phyloP scores from a whole-genome alignment of 2,888 invertebrate species.

The Ochropacha duplaris region DNA sequence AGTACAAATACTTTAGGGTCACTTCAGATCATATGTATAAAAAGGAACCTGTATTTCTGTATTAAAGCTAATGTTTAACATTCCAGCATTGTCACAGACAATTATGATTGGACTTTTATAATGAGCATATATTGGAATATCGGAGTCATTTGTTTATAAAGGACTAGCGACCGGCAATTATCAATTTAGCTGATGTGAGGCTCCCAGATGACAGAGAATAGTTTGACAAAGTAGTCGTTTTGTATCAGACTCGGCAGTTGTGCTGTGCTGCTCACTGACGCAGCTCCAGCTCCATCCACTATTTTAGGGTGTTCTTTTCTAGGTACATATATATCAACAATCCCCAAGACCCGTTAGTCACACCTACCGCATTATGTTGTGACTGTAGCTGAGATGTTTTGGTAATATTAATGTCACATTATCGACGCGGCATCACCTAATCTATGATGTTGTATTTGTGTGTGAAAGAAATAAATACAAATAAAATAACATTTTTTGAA shows the following conservation, averaged over 20 bases:
- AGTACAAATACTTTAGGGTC: conserved; percentile 72
- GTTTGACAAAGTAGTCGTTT: conserved; percentile 49
- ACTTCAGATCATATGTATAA: conserved; percentile 65
- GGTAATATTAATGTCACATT: conserved; percentile 79
- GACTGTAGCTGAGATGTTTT: conserved; percentile 71
- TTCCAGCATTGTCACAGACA: conserved; percentile 79
- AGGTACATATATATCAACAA: conserved; percentile 74
- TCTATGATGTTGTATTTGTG: conserved; percentile 77
- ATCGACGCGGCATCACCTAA: conserved; percentile 74
- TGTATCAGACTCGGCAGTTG: conserved; percentile 42
- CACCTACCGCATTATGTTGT: conserved; percentile 61
- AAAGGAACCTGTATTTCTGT: conserved; percentile 65
- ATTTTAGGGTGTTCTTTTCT: conserved; percentile 83
- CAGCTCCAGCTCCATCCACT: conserved; percentile 58
- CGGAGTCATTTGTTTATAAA: conserved; percentile 74
- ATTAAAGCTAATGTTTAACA: conserved; percentile 82
- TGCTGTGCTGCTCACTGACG: conserved; percentile 44
- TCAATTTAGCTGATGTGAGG: conserved; percentile 70
- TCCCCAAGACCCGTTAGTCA: conserved; percentile 64
- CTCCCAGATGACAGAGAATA: conserved; percentile 54
- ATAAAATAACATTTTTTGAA: conserved; percentile 81
- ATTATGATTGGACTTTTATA: conserved; percentile 77
- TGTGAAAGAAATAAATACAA: conserved; percentile 77
- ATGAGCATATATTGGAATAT: conserved; percentile 73
- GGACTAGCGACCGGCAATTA: conserved; percentile 65